These are phyloP conservation scores for Ibycter americanus DNA, from an alignment of 2,797 vertebrate genomes.

Conservation along the genomic window DNA sequence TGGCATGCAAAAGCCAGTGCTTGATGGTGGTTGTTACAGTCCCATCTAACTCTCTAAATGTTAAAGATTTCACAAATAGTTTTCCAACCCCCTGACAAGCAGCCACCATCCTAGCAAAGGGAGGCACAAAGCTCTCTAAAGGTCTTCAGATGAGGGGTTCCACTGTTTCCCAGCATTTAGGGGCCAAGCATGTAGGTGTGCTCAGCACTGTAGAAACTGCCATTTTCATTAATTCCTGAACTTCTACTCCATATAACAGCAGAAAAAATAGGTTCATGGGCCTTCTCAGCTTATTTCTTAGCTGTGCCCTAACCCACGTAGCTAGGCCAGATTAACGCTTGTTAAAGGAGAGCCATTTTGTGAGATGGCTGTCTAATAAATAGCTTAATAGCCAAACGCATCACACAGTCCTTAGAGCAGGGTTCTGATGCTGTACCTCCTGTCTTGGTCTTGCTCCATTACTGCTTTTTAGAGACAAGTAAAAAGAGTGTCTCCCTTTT, in stretches of 20 bases:
- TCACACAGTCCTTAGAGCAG: neutral
- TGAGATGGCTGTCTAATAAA: neutral
- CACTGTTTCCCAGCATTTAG: neutral
- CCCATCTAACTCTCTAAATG: neutral
- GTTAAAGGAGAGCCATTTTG: neutral
- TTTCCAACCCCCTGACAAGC: rapidly evolving
- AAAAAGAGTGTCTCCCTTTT: neutral
- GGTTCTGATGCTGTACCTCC: neutral
- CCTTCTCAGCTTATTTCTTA: neutral
- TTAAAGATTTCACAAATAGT: rapidly evolving
- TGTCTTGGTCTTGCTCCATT: neutral
- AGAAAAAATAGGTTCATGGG: neutral
- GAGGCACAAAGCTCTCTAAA: neutral
- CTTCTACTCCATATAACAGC: neutral
- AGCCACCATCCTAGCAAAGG: neutral
- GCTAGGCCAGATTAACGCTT: neutral
- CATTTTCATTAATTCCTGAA: neutral
- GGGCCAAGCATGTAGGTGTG: neutral
- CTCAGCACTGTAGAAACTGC: neutral
- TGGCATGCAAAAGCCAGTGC: rapidly evolving
- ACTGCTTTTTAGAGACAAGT: neutral
- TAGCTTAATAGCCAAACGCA: neutral
- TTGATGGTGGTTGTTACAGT: neutral
- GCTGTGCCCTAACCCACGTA: rapidly evolving
- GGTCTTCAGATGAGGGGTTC: neutral